Evolutionary conservation across 2,888 invertebrate species (phyloP).

Genomic region (Drosophila mimetica): DNA sequence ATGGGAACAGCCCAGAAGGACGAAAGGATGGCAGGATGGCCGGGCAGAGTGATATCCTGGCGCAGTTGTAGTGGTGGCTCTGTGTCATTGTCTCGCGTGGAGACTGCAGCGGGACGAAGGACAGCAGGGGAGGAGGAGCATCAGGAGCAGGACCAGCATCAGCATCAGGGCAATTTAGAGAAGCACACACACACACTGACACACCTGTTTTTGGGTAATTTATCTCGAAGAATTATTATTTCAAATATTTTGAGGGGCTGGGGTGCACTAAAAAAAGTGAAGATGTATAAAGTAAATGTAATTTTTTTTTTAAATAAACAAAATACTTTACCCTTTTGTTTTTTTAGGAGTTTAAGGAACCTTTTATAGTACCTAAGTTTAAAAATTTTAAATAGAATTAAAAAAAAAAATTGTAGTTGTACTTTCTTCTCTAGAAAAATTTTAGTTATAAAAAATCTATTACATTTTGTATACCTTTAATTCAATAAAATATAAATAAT

Average conservation of each 20-base stretch:
- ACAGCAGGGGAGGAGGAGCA: slow-evolving; percentile 28
- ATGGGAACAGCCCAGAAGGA: slow-evolving; percentile 25
- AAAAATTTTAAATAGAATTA: no score
- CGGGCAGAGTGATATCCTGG: slow-evolving; percentile 33
- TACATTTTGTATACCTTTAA: no score
- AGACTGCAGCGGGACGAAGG: slow-evolving; percentile 25
- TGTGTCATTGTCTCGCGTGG: slow-evolving; percentile 74
- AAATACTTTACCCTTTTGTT: no score
- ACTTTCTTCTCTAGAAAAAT: no score
- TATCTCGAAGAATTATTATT: slow-evolving; percentile 85
- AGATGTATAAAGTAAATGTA: neutral
- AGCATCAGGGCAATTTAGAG: slow-evolving; percentile 80
- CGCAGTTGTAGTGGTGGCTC: slow-evolving; percentile 60
- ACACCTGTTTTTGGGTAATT: slow-evolving; percentile 84
- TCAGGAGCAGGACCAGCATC: slow-evolving; percentile 45
- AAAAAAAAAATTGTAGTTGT: no score
- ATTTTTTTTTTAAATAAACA: no score
- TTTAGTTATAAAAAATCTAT: no score
- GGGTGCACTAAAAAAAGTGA: slow-evolving; percentile 13
- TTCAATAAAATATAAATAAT: no score
- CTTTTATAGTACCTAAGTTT: no score
- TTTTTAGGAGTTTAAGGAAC: no score
- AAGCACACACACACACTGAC: slow-evolving; percentile 68
- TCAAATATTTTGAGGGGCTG: slow-evolving; percentile 81
- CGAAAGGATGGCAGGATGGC: slow-evolving; percentile 13